Percentiles rank a stretch among this genome's conserved stretches.
phyloP scores from a whole-genome alignment of 2,797 vertebrate genomes.

The Halcyon badia region DNA sequence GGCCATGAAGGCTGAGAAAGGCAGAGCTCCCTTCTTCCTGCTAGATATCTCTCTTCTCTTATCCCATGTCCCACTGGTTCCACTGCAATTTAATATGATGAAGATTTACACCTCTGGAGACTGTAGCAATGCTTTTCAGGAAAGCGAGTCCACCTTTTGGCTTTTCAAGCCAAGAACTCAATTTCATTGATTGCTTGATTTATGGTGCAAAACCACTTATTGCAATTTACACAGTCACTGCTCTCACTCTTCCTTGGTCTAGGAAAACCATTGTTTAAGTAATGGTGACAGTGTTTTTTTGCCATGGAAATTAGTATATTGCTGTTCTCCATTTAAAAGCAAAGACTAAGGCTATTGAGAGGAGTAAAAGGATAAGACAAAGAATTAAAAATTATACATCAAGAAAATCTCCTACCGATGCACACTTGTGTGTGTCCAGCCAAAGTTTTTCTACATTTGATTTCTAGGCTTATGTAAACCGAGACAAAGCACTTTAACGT shows the following conservation, averaged over 20 bases:
- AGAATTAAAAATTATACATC: background rate
- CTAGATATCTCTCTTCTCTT: background rate
- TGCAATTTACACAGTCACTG: constrained; percentile 15
- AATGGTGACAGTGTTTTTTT: background rate
- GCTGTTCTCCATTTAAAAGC: background rate
- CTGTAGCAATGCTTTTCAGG: constrained; percentile 20
- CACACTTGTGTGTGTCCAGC: background rate
- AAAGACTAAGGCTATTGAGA: background rate
- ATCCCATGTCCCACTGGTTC: background rate
- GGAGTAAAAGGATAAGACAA: background rate
- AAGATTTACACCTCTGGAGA: constrained; percentile 38
- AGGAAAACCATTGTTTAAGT: constrained; percentile 13
- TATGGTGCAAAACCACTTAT: constrained; percentile 56
- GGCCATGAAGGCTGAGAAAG: fast-evolving
- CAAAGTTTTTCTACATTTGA: background rate
- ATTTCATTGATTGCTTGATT: constrained; percentile 60
- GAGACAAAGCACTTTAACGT: background rate
- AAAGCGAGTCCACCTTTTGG: constrained; percentile 23
- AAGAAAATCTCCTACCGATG: background rate
- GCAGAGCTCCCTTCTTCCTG: background rate
- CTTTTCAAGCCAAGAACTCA: constrained; percentile 42
- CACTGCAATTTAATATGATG: background rate
- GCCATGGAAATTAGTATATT: background rate
- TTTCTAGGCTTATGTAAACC: background rate
- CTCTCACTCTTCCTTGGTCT: background rate